phyloP scores from a whole-genome alignment of 2,797 vertebrate species.

The Phylloscopus collybita region DNA sequence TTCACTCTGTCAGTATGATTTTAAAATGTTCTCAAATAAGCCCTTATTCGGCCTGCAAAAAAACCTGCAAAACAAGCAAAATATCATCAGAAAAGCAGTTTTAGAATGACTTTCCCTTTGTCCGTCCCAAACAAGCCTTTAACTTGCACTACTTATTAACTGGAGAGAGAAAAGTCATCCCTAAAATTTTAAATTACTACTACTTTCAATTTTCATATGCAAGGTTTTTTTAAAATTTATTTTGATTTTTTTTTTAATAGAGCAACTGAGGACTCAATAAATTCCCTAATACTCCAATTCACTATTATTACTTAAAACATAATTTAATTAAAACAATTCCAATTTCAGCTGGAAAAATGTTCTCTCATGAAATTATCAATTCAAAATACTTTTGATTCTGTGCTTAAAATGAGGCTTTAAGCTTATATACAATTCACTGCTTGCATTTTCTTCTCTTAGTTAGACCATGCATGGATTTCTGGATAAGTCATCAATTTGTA shows the following conservation, averaged over 20 bases:
- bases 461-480: background rate
- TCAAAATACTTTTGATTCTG: background rate
- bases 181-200: background rate
- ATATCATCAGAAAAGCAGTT: background rate
- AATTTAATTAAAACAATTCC: background rate
- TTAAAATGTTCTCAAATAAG: background rate
- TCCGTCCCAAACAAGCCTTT: background rate
- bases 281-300: background rate
- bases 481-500: background rate
- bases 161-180: background rate
- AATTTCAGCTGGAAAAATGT: background rate
- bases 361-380: background rate
- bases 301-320: background rate
- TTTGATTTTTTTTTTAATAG: background rate
- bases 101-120: background rate
- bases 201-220: background rate
- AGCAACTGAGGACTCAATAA: background rate
- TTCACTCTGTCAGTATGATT: background rate
- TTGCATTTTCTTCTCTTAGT: background rate
- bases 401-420: background rate
- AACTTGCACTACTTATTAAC: background rate
- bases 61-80: background rate
- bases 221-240: background rate
- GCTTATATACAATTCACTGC: background rate
- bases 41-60: background rate